Base-by-base conservation (phyloP, 1,140 invertebrate species). In the Meloidogyne hapla region DNA sequence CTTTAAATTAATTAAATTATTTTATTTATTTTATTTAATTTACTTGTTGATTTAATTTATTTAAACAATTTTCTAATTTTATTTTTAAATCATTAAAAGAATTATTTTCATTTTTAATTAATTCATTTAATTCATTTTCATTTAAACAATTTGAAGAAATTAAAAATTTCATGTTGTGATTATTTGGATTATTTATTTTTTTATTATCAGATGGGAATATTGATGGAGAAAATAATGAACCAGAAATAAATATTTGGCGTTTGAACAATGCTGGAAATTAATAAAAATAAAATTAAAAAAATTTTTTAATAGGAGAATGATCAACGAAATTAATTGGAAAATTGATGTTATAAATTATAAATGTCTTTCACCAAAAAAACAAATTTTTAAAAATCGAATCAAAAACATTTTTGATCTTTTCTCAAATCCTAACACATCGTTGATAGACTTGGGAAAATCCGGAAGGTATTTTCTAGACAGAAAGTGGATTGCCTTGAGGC, bases 221-320 rank as follows among this genome's bases (percentile, higher is more conserved):
- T 26, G 26, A n/a, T 1, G 75, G 69, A 33, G 42, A 18, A 64
- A 62, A 68, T 45, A 56, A 38, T 12, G 68, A 72, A 3, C 75
- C 75, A 28, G 69, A 74, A 5, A 76, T n/a, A 15, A 76, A 71
- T 6, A 76, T 62, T 71, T 69, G 69, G 8, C 69, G 45, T 28
- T 73, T 67, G 56, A 76, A 76, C 25, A 76, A 65, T 18, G 33
- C 75, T 33, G 33, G 33, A 33, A 33, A 33, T 33, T 33, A 6
- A 33, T 33, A 6, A n/a, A n/a, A n/a, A n/a, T n/a, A n/a, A n/a
- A n/a, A n/a, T n/a, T n/a, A n/a, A n/a, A n/a, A n/a, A n/a, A n/a
- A n/a, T n/a, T n/a, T n/a, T n/a, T n/a, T n/a, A n/a, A n/a, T n/a
- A n/a, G n/a, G n/a, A n/a, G n/a, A n/a, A n/a, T n/a, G n/a, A n/a